These are phyloP conservation scores for Pocillopora grandis DNA, from an alignment of 92 coral and sea anemone species.

Conservation along the genomic window DNA sequence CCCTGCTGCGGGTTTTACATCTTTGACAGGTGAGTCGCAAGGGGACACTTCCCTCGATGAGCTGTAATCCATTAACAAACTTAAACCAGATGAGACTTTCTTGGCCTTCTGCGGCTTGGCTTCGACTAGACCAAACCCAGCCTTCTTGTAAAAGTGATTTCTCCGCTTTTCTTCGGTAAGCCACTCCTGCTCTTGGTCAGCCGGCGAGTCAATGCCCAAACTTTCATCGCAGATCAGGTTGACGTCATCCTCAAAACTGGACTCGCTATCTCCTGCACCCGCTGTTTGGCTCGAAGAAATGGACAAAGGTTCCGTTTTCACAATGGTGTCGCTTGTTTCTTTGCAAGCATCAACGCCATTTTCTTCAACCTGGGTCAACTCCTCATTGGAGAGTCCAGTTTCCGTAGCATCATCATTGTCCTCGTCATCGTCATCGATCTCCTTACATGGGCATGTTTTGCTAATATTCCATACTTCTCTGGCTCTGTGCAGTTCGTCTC, in stretches of 20 bases:
- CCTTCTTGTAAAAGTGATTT: constrained; percentile 27
- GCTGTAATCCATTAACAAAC: constrained; percentile 78
- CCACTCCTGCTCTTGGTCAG: constrained; percentile 28
- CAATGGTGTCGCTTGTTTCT: neutral
- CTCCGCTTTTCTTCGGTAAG: constrained; percentile 43
- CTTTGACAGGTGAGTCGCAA: constrained; percentile 39
- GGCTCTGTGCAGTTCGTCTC: constrained; percentile 76
- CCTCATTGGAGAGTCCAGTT: constrained; percentile 31
- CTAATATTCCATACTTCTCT: constrained; percentile 77
- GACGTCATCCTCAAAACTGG: constrained; percentile 37
- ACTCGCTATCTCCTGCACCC: constrained; percentile 20
- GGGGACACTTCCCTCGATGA: constrained; percentile 81
- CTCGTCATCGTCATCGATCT: neutral
- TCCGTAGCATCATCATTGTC: constrained; percentile 5
- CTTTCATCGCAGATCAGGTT: constrained; percentile 57
- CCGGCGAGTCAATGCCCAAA: constrained; percentile 34
- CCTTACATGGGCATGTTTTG: constrained; percentile 74
- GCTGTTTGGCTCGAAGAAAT: constrained; percentile 17
- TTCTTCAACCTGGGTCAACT: neutral
- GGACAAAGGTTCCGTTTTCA: constrained; percentile 5
- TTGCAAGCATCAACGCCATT: neutral
- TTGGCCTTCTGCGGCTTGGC: constrained; percentile 28
- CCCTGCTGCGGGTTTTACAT: constrained; percentile 6
- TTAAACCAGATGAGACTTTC: constrained; percentile 66
- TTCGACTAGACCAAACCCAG: constrained; percentile 34